Conservation (phyloP, 2,113 vertebrate species). For the Coregonus clupeaformis region DNA sequence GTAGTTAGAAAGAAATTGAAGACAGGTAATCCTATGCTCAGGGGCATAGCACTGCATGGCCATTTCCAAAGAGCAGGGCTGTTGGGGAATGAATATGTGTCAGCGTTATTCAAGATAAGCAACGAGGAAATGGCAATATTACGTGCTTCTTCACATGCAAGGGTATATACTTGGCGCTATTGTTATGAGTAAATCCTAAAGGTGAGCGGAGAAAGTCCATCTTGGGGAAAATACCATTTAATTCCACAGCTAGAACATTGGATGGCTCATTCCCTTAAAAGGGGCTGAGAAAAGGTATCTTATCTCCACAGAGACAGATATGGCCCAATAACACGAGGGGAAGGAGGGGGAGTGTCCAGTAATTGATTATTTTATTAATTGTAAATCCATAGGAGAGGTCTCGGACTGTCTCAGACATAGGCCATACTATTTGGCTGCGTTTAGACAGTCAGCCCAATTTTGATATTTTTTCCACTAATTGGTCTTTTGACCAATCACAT, state of each 20-base stretch:
- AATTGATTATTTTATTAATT: too few species aligned
- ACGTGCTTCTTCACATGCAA: too few species aligned
- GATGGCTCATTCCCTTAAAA: neutral
- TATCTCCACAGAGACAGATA: neutral
- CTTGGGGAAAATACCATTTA: neutral
- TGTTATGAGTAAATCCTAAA: neutral
- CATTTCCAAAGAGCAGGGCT: neutral
- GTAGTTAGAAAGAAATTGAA: constrained; percentile 1
- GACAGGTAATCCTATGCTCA: neutral
- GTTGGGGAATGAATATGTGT: neutral
- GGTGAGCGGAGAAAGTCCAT: neutral
- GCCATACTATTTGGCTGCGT: too few species aligned
- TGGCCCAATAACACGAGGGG: too few species aligned
- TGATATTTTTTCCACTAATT: too few species aligned
- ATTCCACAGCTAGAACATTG: neutral
- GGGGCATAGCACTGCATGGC: neutral
- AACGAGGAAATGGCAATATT: too few species aligned
- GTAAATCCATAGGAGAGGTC: too few species aligned
- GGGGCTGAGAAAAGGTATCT: neutral
- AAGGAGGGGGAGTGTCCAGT: too few species aligned
- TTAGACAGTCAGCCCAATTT: too few species aligned
- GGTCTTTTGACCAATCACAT: too few species aligned
- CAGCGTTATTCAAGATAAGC: too few species aligned
- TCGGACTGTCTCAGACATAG: too few species aligned
- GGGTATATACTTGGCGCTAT: neutral